These are phyloP conservation scores for Speoplatyrhinus poulsoni DNA, from an alignment of 2,113 vertebrate species.

Conservation along the genomic window DNA sequence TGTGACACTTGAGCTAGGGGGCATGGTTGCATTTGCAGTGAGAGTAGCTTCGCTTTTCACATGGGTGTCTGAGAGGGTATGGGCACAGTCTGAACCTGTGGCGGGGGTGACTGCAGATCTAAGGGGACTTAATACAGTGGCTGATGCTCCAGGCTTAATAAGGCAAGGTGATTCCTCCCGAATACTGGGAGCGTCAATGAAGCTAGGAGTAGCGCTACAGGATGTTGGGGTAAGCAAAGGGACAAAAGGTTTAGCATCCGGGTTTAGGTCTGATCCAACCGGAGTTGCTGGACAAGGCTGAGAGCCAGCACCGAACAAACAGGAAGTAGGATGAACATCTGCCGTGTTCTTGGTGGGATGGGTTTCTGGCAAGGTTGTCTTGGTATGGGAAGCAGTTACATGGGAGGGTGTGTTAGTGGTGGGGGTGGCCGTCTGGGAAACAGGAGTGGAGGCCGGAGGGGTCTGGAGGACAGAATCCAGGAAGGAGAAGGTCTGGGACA, in stretches of 20 bases:
- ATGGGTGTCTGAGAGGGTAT: constrained; percentile 16
- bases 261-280: constrained; percentile 57
- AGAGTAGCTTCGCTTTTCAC: constrained; percentile 18
- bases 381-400: constrained; percentile 28
- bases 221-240: constrained; percentile 46
- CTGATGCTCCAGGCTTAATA: constrained; percentile 5
- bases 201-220: constrained; percentile 9
- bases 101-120: neutral
- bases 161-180: constrained; percentile 20
- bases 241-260: constrained; percentile 66
- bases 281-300: constrained; percentile 11
- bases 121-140: neutral
- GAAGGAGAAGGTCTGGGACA: constrained; percentile 75
- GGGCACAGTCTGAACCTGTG: neutral
- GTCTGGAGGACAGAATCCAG: constrained; percentile 76
- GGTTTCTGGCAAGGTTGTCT: constrained; percentile 34
- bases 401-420: constrained; percentile 57
- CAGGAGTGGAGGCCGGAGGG: constrained; percentile 58
- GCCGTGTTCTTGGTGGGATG: constrained; percentile 24
- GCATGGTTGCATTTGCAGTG: constrained; percentile 15
- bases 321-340: constrained; percentile 29
- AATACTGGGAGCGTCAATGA: constrained; percentile 8
- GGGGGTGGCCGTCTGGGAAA: constrained; percentile 60
- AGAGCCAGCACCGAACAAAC: constrained; percentile 9
- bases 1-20: constrained; percentile 34